Evolutionary conservation across 2,797 vertebrate genomes (phyloP).

Genomic region (Bradypodion pumilum): DNA sequence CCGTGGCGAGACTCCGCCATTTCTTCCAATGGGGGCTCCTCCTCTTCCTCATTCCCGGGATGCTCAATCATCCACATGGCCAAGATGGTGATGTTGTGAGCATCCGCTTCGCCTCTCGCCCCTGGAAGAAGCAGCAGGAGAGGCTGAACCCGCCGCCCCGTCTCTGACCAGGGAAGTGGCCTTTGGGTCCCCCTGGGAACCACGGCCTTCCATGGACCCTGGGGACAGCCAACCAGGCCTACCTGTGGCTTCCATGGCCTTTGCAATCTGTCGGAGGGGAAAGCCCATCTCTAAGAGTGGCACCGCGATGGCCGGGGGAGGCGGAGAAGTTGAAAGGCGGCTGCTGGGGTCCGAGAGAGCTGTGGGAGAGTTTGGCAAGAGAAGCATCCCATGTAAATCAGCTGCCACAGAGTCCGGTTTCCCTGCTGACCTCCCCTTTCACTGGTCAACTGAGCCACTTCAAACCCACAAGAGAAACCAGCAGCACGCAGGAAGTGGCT

Average conservation of each 20-base stretch:
- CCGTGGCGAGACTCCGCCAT: conserved; percentile 78
- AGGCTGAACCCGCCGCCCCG: neutral
- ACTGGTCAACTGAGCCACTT: neutral
- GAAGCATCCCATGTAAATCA: neutral
- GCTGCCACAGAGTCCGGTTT: neutral
- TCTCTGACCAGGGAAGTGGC: accelerated
- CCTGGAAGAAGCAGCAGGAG: conserved; percentile 75
- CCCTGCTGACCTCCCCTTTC: neutral
- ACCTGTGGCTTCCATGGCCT: conserved; percentile 98
- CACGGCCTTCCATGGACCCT: neutral
- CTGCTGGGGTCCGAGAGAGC: conserved; percentile 97
- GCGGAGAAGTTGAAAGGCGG: conserved; percentile 94
- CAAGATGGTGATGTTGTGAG: conserved; percentile 96
- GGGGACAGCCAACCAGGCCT: too few species aligned
- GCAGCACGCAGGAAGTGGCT: neutral
- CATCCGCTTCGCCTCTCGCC: conserved; percentile 92
- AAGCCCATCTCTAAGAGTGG: conserved; percentile 98
- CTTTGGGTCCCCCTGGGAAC: too few species aligned
- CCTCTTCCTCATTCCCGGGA: conserved; percentile 89
- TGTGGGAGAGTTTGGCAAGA: conserved; percentile 67
- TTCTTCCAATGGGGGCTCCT: conserved; percentile 81
- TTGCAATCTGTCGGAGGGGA: conserved; percentile 94
- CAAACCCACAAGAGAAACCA: neutral
- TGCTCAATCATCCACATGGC: conserved; percentile 99
- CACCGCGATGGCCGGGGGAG: conserved; percentile 95